phyloP scores from a whole-genome alignment of 2,113 vertebrate genomes.

The Petaurus breviceps region DNA sequence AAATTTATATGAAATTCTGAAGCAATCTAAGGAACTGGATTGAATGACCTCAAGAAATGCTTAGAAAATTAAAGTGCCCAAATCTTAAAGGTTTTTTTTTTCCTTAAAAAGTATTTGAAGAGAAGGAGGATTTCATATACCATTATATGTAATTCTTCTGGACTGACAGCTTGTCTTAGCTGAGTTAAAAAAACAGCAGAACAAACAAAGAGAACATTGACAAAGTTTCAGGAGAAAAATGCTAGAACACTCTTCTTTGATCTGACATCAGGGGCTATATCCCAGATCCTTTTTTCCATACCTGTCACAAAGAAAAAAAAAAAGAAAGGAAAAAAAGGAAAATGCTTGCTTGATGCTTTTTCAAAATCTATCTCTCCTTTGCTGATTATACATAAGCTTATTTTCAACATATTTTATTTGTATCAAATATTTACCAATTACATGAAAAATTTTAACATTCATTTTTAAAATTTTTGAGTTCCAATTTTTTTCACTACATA shows the following conservation, averaged over 20 bases:
- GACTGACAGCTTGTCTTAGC: not conserved
- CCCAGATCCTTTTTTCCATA: not conserved
- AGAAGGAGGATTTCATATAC: not conserved
- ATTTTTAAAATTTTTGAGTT: not conserved
- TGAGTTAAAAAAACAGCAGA: not conserved
- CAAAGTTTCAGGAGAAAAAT: conserved; percentile 22
- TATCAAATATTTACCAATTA: not conserved
- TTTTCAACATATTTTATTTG: not conserved
- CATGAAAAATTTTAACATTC: not conserved
- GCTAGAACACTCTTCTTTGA: not conserved
- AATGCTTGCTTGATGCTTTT: not conserved
- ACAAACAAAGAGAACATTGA: conserved; percentile 13
- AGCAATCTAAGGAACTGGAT: conserved; percentile 14
- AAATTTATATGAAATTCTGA: conserved; percentile 39
- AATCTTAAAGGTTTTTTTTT: conserved; percentile 16
- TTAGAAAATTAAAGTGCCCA: conserved; percentile 26
- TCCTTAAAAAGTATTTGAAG: conserved; percentile 24
- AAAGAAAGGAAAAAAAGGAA: not conserved
- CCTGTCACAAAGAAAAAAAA: not conserved
- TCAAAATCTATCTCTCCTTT: not conserved
- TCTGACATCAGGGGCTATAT: not conserved
- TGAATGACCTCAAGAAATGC: conserved; percentile 48
- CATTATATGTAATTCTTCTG: conserved; percentile 22
- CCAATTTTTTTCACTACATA: not conserved
- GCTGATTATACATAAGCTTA: not conserved